phyloP scores from a whole-genome alignment of 2,113 vertebrate species.

The Sylvietta virens region DNA sequence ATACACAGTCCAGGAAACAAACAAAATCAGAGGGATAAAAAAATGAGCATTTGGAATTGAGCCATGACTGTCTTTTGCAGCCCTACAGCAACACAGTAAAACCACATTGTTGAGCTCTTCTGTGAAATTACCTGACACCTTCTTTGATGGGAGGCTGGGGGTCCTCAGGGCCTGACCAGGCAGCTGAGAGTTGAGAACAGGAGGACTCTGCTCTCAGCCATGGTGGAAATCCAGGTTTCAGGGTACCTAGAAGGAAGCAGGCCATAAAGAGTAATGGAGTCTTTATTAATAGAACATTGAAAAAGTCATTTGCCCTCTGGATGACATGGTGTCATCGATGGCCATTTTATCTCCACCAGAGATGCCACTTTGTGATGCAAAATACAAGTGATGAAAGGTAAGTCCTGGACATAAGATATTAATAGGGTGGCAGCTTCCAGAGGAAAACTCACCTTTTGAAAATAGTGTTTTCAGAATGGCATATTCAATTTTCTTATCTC shows the following conservation, averaged over 20 bases:
- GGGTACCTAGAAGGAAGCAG: background rate
- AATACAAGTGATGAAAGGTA: background rate
- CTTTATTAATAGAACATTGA: background rate
- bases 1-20: background rate
- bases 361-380: background rate
- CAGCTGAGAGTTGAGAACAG: background rate
- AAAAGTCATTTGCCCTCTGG: background rate
- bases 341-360: background rate
- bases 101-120: background rate
- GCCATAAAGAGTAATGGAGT: background rate
- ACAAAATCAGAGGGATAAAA: background rate
- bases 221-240: background rate
- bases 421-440: background rate
- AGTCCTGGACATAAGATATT: background rate
- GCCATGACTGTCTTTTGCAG: background rate
- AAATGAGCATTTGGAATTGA: background rate
- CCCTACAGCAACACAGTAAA: background rate
- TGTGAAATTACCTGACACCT: background rate
- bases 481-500: background rate
- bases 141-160: background rate
- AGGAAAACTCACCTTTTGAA: background rate
- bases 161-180: background rate
- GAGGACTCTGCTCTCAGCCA: background rate
- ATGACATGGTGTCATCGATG: background rate
- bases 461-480: background rate